Percentiles rank a stretch among this genome's conserved stretches.
These are phyloP conservation scores for Dromius quadrimaculatus DNA, from an alignment of 2,888 invertebrate species.

Conservation along the genomic window DNA sequence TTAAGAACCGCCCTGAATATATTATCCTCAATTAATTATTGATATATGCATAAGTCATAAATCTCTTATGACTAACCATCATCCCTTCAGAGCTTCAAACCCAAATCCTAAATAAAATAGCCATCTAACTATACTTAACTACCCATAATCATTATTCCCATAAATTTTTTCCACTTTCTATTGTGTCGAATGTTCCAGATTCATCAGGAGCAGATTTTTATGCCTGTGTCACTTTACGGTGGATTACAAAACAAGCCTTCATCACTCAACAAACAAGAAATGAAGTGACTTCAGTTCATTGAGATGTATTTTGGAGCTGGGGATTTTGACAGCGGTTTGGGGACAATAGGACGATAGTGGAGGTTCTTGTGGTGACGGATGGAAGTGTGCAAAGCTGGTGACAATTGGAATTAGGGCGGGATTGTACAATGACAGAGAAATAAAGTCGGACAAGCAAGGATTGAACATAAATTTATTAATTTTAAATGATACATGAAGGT, in stretches of 20 bases:
- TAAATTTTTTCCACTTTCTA: background rate
- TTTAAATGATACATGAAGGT: too few relatives aligned
- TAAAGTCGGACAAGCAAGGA: background rate
- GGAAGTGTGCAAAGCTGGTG: background rate
- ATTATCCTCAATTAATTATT: too few relatives aligned
- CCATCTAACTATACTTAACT: constrained; percentile 2
- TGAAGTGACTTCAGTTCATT: background rate
- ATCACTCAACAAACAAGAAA: constrained; percentile 31
- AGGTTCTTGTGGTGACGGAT: constrained; percentile 16
- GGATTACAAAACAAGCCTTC: constrained; percentile 27
- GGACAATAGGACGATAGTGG: background rate
- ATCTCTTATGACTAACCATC: background rate
- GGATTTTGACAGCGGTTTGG: background rate
- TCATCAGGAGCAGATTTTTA: constrained; percentile 16
- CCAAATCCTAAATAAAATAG: background rate
- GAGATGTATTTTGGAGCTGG: constrained; percentile 6
- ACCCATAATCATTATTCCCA: background rate
- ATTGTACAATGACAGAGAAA: too few relatives aligned
- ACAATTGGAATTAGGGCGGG: too few relatives aligned
- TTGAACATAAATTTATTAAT: too few relatives aligned
- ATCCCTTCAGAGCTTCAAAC: background rate
- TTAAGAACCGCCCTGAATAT: too few relatives aligned
- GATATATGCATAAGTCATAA: too few relatives aligned
- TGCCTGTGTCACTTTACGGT: constrained; percentile 17
- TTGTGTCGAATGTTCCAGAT: background rate